A percentile compares a stretch with the other conserved stretches of the same genome.
Evolutionary conservation across 2,888 invertebrate genomes (phyloP).

Genomic region (Scelioninae gen. 2): DNA sequence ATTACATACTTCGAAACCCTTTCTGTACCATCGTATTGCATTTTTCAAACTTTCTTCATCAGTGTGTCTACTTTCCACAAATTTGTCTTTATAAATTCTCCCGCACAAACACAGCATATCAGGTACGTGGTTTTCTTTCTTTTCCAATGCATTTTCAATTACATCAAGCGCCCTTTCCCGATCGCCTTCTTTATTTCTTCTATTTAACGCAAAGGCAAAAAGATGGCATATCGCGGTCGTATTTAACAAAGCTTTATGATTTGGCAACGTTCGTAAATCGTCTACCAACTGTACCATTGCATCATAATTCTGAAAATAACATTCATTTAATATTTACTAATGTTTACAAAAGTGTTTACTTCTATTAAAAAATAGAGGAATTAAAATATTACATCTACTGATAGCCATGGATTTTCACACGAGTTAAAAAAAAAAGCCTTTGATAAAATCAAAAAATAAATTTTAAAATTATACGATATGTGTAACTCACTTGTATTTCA

Average conservation of each 20-base stretch:
- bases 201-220: slow-evolving; percentile 97
- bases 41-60: slow-evolving; percentile 91
- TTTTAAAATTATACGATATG: too few relatives aligned
- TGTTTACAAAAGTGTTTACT: not conserved
- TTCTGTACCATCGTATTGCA: slow-evolving; percentile 98
- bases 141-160: slow-evolving; percentile 92
- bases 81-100: slow-evolving; percentile 97
- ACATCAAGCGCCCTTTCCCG: slow-evolving; percentile 94
- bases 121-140: slow-evolving; percentile 95
- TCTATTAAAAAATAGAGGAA: not conserved
- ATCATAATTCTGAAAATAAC: slow-evolving; percentile 86
- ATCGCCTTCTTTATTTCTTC: slow-evolving; percentile 95
- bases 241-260: slow-evolving; percentile 90
- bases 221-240: slow-evolving; percentile 93
- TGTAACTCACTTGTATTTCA: slow-evolving; percentile 83
- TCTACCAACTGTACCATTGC: slow-evolving; percentile 98
- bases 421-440: too few relatives aligned
- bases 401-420: too few relatives aligned
- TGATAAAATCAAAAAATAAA: too few relatives aligned
- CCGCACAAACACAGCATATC: slow-evolving; percentile 99
- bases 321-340: not conserved
- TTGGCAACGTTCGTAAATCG: slow-evolving; percentile 92
- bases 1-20: slow-evolving; percentile 92
- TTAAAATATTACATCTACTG: too few relatives aligned
- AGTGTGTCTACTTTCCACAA: slow-evolving; percentile 95